These are phyloP conservation scores for Passer domesticus DNA, from an alignment of 2,113 vertebrate species.

Conservation along the genomic window DNA sequence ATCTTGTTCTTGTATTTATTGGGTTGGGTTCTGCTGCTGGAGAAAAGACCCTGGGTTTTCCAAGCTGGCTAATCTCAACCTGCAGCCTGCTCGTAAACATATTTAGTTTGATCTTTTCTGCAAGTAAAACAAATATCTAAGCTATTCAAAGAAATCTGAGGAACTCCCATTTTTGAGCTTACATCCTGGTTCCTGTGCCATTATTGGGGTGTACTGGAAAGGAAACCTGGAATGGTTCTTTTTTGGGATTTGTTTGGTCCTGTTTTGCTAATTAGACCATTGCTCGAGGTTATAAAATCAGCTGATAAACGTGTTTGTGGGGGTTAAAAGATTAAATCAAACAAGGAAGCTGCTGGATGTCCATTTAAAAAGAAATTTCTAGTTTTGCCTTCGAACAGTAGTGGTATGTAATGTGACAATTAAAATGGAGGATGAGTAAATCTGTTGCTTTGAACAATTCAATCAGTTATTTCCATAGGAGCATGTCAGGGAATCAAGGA, in stretches of 20 bases:
- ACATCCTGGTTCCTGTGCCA: not conserved
- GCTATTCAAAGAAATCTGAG: not conserved
- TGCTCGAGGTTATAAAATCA: not conserved
- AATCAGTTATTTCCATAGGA: slow-evolving; percentile 30
- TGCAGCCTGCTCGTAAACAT: not conserved
- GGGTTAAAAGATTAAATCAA: not conserved
- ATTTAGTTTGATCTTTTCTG: not conserved
- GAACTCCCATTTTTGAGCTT: not conserved
- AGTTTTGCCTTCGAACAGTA: not conserved
- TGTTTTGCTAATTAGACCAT: not conserved
- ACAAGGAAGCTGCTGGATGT: not conserved
- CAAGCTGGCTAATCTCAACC: not conserved
- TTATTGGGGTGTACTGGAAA: not conserved
- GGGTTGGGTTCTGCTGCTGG: not conserved
- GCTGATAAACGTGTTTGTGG: not conserved
- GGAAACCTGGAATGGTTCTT: not conserved
- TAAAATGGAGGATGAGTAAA: slow-evolving; percentile 32
- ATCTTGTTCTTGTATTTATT: not conserved
- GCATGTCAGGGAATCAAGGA: slow-evolving; percentile 25
- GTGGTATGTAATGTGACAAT: slow-evolving; percentile 6
- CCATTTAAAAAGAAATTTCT: not conserved
- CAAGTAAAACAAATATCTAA: not conserved
- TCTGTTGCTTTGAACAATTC: not conserved
- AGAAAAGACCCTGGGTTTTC: not conserved
- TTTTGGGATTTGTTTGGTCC: not conserved